Conservation (phyloP, 2,113 vertebrate genomes). For the Larimichthys polyactis region DNA sequence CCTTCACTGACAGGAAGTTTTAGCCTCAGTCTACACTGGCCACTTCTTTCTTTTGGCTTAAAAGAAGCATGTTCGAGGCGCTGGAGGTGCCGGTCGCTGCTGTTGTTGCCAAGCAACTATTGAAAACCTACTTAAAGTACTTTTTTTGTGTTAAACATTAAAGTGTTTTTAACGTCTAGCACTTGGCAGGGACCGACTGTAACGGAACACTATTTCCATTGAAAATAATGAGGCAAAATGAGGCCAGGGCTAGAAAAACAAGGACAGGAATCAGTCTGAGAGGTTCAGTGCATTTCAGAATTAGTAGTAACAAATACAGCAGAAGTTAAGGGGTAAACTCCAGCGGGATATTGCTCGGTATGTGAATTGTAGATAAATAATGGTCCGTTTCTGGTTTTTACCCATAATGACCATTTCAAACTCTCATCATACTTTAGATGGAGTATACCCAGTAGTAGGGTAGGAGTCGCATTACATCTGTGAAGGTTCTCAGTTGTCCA, state of each 20-base stretch:
- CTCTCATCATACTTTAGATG: background rate
- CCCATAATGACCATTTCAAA: background rate
- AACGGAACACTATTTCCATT: conserved; percentile 38
- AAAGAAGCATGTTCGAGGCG: background rate
- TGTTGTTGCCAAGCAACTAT: conserved; percentile 35
- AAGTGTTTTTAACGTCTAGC: conserved; percentile 52
- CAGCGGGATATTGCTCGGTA: background rate
- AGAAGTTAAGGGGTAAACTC: background rate
- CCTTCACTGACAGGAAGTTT: conserved; percentile 46
- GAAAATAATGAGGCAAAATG: conserved; percentile 61
- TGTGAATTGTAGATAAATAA: background rate
- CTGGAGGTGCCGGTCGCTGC: background rate
- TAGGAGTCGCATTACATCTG: background rate
- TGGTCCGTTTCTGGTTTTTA: background rate
- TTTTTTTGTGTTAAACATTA: conserved; percentile 32
- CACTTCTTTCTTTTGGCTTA: conserved; percentile 39
- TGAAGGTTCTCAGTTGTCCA: too few relatives aligned
- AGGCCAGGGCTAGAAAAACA: conserved; percentile 49
- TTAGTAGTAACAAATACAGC: conserved; percentile 22
- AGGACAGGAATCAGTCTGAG: conserved; percentile 37
- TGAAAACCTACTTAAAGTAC: conserved; percentile 37
- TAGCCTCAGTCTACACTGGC: conserved; percentile 18
- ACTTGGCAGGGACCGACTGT: conserved; percentile 32
- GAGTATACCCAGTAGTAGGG: background rate
- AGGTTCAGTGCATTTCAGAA: conserved; percentile 33